Conservation (phyloP, 2,113 vertebrate genomes). For the Laterallus jamaicensis region DNA sequence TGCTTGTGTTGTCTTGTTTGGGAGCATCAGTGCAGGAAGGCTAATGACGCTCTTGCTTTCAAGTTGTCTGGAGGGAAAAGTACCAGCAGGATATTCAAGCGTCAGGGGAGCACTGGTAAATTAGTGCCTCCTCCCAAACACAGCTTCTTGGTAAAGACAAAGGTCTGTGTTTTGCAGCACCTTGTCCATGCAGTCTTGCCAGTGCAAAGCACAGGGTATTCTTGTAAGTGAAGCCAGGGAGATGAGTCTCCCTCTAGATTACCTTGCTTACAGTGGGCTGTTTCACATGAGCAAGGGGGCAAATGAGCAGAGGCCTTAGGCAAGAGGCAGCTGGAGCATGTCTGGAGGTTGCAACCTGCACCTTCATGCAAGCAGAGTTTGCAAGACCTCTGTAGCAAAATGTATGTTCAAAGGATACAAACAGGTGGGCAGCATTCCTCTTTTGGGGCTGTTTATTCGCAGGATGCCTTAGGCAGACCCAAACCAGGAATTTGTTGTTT, state of each 20-base stretch:
- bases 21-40: fast-evolving
- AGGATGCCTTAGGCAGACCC: neutral
- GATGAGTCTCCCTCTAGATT: neutral
- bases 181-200: neutral
- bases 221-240: neutral
- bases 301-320: neutral
- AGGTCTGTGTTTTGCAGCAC: neutral
- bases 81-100: neutral
- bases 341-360: neutral
- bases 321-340: neutral
- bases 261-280: neutral
- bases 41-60: neutral
- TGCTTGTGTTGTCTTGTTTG: neutral
- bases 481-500: neutral
- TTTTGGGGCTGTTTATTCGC: neutral
- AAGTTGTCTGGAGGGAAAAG: neutral
- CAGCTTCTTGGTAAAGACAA: neutral
- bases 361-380: neutral
- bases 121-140: neutral
- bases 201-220: neutral
- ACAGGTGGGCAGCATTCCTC: neutral
- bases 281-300: neutral
- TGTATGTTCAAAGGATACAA: neutral
- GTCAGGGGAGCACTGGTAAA: fast-evolving
- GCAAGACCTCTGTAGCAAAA: neutral